phyloP scores from a whole-genome alignment of 2,888 invertebrate genomes.

The Caenorhabditis sp. region DNA sequence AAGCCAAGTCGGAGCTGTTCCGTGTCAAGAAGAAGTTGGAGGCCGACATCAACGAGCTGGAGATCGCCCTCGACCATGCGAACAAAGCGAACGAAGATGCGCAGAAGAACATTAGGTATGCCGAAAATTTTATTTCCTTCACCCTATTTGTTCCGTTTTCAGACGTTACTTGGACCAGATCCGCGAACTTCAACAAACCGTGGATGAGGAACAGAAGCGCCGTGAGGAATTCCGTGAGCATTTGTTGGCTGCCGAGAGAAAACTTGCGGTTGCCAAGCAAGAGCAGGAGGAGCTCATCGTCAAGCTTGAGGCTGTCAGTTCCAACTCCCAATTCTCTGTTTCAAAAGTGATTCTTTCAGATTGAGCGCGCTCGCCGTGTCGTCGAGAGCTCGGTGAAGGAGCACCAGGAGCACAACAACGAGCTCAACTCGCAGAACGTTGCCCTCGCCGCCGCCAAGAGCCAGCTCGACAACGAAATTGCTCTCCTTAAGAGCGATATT shows the following conservation, averaged over 20 bases:
- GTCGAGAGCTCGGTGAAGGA: slow-evolving; percentile 97
- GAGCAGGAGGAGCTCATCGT: slow-evolving; percentile 88
- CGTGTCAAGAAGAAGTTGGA: slow-evolving; percentile 90
- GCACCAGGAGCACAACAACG: slow-evolving; percentile 97
- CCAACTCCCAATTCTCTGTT: not conserved
- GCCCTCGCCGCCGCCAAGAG: slow-evolving; percentile 97
- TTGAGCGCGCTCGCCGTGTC: slow-evolving; percentile 97
- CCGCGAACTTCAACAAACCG: slow-evolving; percentile 82
- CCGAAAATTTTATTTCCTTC: slow-evolving; percentile 4
- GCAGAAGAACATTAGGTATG: slow-evolving; percentile 80
- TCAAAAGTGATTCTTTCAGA: slow-evolving; percentile 79
- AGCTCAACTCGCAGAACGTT: slow-evolving; percentile 92
- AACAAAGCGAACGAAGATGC: slow-evolving; percentile 86
- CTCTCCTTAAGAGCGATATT: slow-evolving; percentile 93
- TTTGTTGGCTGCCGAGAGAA: slow-evolving; percentile 97
- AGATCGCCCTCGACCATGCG: slow-evolving; percentile 98
- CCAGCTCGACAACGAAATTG: slow-evolving; percentile 98
- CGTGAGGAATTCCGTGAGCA: slow-evolving; percentile 92
- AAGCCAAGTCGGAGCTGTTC: slow-evolving; percentile 86
- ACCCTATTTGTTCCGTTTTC: slow-evolving; percentile 80
- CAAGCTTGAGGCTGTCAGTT: slow-evolving; percentile 88
- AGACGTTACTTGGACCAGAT: slow-evolving; percentile 97
- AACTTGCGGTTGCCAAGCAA: slow-evolving; percentile 75
- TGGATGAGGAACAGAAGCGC: slow-evolving; percentile 98
- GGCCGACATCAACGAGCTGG: slow-evolving; percentile 99